Percentiles rank a stretch among this genome's conserved stretches.
Conservation (phyloP, 2,888 invertebrate species). For the Drosophila cognata region DNA sequence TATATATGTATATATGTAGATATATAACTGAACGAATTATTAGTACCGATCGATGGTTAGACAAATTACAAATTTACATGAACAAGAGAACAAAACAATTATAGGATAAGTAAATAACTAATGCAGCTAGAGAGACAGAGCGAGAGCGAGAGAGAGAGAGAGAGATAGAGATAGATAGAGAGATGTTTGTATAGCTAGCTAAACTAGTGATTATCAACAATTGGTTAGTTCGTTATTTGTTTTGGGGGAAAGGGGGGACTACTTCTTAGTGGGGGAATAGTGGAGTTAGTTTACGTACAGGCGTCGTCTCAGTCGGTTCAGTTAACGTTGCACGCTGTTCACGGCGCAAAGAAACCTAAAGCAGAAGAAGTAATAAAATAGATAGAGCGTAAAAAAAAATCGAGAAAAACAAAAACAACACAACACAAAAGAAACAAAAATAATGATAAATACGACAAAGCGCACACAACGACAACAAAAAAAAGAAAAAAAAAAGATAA, state of each 20-base stretch:
- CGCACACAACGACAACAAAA: conserved; percentile 5
- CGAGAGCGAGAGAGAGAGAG: conserved; percentile 4
- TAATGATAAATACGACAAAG: conserved; percentile 13
- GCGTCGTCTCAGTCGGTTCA: conserved; percentile 85
- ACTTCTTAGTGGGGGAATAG: conserved; percentile 62
- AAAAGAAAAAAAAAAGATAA: conserved; percentile 1
- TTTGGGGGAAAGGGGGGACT: background rate
- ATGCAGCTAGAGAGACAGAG: conserved; percentile 28
- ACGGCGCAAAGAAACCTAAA: conserved; percentile 88
- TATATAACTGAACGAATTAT: conserved; percentile 37
- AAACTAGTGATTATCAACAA: conserved; percentile 58
- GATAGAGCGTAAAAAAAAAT: conserved; percentile 76
- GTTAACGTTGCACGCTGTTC: conserved; percentile 86
- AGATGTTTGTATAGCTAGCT: conserved; percentile 30
- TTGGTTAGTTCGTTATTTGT: conserved; percentile 31
- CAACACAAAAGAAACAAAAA: conserved; percentile 81
- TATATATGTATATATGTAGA: background rate
- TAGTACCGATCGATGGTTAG: conserved; percentile 49
- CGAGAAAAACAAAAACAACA: conserved; percentile 86
- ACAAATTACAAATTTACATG: conserved; percentile 46
- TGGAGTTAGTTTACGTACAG: conserved; percentile 85
- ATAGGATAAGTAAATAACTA: conserved; percentile 26
- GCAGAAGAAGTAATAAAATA: conserved; percentile 83
- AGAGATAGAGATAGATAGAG: conserved; percentile 24
- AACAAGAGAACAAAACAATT: conserved; percentile 41